Evolutionary conservation across 1,140 invertebrate genomes (phyloP).

Genomic region (Cyrtorhinus lividipennis): DNA sequence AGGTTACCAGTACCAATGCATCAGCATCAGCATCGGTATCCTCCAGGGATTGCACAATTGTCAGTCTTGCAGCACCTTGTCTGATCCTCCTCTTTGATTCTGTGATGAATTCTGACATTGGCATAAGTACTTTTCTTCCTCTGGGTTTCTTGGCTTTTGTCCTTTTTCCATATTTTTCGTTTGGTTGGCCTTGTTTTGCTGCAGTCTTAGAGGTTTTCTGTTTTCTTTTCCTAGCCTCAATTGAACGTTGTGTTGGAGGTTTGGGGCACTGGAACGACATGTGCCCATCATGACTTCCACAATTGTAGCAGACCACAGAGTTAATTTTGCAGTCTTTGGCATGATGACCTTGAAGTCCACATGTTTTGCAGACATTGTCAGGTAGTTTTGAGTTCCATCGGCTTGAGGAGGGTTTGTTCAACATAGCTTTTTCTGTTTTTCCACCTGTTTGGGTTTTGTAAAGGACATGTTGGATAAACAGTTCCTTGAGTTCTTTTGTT

Average conservation of each 20-base stretch:
- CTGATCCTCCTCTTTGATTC: not conserved
- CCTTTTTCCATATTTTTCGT: no score
- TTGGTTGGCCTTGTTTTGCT: not conserved
- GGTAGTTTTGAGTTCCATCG: not conserved
- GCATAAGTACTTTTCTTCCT: not conserved
- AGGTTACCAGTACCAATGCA: not conserved
- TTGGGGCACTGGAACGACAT: not conserved
- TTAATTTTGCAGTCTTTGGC: not conserved
- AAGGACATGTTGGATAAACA: not conserved
- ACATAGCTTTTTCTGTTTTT: not conserved
- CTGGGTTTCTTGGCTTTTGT: not conserved
- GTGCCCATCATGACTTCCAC: not conserved
- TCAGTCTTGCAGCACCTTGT: not conserved
- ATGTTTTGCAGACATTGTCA: not conserved
- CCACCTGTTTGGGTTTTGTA: not conserved
- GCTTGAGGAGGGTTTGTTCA: not conserved
- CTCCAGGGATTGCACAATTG: not conserved
- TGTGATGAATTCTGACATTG: not conserved
- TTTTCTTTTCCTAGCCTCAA: not conserved
- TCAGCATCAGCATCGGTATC: not conserved
- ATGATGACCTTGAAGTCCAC: not conserved
- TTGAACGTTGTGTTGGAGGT: not conserved
- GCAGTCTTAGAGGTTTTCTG: not conserved
- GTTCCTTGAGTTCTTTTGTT: not conserved
- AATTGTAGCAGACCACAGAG: not conserved